These are phyloP conservation scores for Saxicola maurus DNA, from an alignment of 2,797 vertebrate genomes.

Conservation along the genomic window DNA sequence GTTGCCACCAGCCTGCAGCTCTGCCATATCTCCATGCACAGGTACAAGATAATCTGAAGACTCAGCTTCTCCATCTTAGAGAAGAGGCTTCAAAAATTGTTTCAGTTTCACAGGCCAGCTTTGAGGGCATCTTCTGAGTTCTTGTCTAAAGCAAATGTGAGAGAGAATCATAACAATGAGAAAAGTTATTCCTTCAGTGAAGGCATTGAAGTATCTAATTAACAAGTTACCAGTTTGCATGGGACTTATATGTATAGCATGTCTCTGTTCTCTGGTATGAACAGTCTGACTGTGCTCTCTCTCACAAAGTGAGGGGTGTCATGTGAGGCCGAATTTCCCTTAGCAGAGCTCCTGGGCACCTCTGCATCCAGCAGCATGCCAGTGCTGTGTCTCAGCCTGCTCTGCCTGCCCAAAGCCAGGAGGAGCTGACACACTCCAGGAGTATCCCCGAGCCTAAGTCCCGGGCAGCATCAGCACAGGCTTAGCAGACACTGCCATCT, in stretches of 20 bases:
- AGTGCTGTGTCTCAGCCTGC: not conserved
- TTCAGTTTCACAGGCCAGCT: not conserved
- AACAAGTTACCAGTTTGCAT: not conserved
- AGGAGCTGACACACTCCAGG: fast-evolving
- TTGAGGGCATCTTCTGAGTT: not conserved
- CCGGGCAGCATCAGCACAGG: not conserved
- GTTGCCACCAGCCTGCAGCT: not conserved
- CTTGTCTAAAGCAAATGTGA: not conserved
- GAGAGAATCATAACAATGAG: not conserved
- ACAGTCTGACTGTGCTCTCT: not conserved
- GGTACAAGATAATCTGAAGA: not conserved
- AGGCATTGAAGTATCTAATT: not conserved
- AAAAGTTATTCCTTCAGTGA: not conserved
- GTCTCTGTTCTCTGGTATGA: not conserved
- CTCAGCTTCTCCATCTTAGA: not conserved
- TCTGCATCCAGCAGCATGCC: not conserved
- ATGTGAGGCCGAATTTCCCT: not conserved
- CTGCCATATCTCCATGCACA: not conserved
- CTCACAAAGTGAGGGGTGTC: not conserved
- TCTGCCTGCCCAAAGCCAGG: not conserved
- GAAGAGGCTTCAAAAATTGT: not conserved
- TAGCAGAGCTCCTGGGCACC: not conserved
- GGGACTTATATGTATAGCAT: not conserved
- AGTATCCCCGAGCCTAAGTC: not conserved
- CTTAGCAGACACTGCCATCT: constrained; percentile 54